phyloP scores from a whole-genome alignment of 2,113 vertebrate genomes.

The Scophthalmus maximus region DNA sequence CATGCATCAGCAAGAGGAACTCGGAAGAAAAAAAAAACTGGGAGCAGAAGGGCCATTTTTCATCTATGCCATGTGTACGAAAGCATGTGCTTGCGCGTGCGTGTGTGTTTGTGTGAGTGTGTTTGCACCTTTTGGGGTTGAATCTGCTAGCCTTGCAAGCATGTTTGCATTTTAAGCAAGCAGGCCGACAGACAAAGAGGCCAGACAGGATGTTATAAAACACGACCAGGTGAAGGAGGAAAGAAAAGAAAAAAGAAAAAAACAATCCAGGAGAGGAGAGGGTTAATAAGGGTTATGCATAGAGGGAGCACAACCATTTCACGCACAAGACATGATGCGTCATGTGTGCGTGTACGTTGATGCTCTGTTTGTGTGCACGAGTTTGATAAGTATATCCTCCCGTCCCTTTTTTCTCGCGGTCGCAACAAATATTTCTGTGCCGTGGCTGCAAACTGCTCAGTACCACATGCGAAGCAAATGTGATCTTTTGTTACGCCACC shows the following conservation, averaged over 20 bases:
- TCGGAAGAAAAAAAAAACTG: constrained; percentile 46
- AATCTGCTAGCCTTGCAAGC: constrained; percentile 77
- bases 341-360: not conserved
- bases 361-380: not conserved
- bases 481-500: constrained; percentile 14
- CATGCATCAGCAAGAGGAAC: constrained; percentile 76
- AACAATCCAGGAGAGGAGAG: constrained; percentile 18
- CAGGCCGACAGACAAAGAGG: constrained; percentile 74
- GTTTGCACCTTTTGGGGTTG: constrained; percentile 66
- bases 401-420: not conserved
- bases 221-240: constrained; percentile 50
- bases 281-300: constrained; percentile 46
- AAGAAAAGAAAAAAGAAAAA: constrained; percentile 25
- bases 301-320: constrained; percentile 5
- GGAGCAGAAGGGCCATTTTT: constrained; percentile 70
- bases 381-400: not conserved
- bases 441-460: constrained; percentile 8
- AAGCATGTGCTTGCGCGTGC: constrained; percentile 2
- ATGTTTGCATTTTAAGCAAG: constrained; percentile 77
- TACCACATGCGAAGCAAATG: not conserved
- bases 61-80: constrained; percentile 41
- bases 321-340: not conserved
- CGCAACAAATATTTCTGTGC: constrained; percentile 15
- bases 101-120: constrained; percentile 25
- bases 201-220: constrained; percentile 77